Base-by-base conservation (phyloP, 2,797 vertebrate species). In the Chloroceryle amazona region DNA sequence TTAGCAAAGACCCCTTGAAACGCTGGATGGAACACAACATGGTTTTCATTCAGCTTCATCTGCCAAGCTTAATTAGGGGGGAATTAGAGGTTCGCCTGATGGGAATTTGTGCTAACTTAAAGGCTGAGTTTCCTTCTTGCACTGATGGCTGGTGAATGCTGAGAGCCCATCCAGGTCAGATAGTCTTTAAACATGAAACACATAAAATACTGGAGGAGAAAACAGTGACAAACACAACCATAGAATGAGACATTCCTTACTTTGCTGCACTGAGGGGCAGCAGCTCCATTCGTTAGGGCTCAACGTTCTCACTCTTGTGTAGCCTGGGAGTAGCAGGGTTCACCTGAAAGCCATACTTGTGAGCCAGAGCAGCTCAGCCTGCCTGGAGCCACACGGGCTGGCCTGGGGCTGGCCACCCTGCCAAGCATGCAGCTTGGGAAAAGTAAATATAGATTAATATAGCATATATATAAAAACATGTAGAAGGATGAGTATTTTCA, bases 31-130 rank as follows among this genome's bases (percentile, higher is more conserved):
- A 91, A 31, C 57, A 75, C 68, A 76, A 65, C 68, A 5, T 12
- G 62, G 76, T 86, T 95, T 96, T 91, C 46, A 55, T 88, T 85
- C 80, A 31, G 89, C 58, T 95, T 90, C 80, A 70, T 93, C 87
- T 94, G 87, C 90, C 93, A 76, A 63, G 70, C 37, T 86, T 90
- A 86, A 95, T 93, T 94, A 95, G 76, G 63, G 66, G 67, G 80
- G 87, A 93, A 90, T 91, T 86, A 95, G 55, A 73, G 80, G 70
- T 70, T 93, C 0, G 11, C 87, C 93, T 80, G 60, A 20, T 80
- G 82, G 93, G 91, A 95, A 71, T 71, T n/a, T 78, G 73, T 83
- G 61, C 46, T 87, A 31, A 82, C 35, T 79, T 47, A 51, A 72
- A 72, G 58, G 60, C 28, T 83, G 73, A 57, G 35, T 94, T 95